phyloP scores from a whole-genome alignment of 1,140 invertebrate genomes.

The Eciton burchellii region DNA sequence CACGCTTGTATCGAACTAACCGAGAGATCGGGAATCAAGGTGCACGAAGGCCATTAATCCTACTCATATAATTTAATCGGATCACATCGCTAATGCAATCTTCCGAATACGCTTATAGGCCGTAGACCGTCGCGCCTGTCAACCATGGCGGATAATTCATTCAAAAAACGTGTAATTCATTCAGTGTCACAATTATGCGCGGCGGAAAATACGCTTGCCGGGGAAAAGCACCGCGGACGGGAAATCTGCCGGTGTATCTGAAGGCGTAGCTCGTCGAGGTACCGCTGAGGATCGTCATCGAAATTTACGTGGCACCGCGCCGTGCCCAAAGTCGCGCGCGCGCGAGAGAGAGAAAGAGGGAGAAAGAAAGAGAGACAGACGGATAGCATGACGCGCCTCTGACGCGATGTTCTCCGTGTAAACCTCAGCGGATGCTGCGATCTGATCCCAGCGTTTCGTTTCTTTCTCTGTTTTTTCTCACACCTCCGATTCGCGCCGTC shows the following conservation, averaged over 20 bases:
- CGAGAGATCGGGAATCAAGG: conserved; percentile 45
- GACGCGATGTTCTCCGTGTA: conserved; percentile 12
- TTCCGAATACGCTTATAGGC: conserved; percentile 1
- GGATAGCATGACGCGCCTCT: conserved; percentile 40
- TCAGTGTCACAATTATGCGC: neutral
- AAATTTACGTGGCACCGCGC: conserved; percentile 35
- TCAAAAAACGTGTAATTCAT: neutral
- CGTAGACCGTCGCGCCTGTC: neutral
- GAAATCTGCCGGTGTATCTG: conserved; percentile 25
- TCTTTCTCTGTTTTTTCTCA: conserved; percentile 56
- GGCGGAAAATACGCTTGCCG: neutral
- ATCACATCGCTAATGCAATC: conserved; percentile 25
- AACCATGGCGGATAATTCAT: neutral
- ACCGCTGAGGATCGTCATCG: neutral
- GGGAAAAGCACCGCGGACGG: conserved; percentile 3
- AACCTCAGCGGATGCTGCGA: conserved; percentile 66
- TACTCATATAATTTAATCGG: conserved; percentile 23
- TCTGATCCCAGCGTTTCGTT: conserved; percentile 74
- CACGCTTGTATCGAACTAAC: conserved; percentile 42
- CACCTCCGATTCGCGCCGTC: neutral
- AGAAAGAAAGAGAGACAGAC: too few species aligned
- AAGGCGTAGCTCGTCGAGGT: conserved; percentile 17
- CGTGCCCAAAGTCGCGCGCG: conserved; percentile 54
- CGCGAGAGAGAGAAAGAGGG: too few species aligned
- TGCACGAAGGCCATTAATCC: conserved; percentile 27